Evolutionary conservation across 1,140 invertebrate species (phyloP).

Genomic region (Heterodera schachtii): DNA sequence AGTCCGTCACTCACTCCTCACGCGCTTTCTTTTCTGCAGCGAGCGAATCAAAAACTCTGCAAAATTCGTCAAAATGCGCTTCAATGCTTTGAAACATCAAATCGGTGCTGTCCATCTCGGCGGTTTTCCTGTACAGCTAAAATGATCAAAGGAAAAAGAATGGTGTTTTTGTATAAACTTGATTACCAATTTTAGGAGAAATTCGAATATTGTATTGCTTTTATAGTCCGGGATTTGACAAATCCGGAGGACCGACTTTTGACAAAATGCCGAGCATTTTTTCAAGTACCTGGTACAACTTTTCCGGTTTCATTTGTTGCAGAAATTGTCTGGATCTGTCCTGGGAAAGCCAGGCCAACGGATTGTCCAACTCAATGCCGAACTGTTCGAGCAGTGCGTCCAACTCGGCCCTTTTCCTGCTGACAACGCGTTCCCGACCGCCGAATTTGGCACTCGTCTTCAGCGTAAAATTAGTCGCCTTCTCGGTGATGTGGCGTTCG

Average conservation of each 20-base stretch:
- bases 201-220: too few species aligned
- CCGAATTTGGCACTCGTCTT: slow-evolving; percentile 27
- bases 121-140: slow-evolving; percentile 25
- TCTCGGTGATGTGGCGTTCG: slow-evolving; percentile 34
- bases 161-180: too few species aligned
- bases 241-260: too few species aligned
- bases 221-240: too few species aligned
- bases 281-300: slow-evolving; percentile 41
- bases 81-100: slow-evolving; percentile 25
- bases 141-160: not conserved
- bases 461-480: slow-evolving; percentile 13
- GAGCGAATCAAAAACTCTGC: slow-evolving; percentile 5
- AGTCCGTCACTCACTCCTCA: slow-evolving; percentile 25
- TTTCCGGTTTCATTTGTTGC: slow-evolving; percentile 52
- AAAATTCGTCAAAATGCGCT: slow-evolving; percentile 28
- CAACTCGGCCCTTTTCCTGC: slow-evolving; percentile 37
- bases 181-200: too few species aligned
- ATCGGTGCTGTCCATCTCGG: slow-evolving; percentile 29
- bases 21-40: slow-evolving; percentile 22
- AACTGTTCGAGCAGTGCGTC: slow-evolving; percentile 47
- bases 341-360: slow-evolving; percentile 51
- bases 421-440: slow-evolving; percentile 29
- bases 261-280: too few species aligned
- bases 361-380: slow-evolving; percentile 48
- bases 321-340: slow-evolving; percentile 46